These are phyloP conservation scores for Mya arenaria DNA, from an alignment of 1,140 invertebrate species.

Conservation along the genomic window DNA sequence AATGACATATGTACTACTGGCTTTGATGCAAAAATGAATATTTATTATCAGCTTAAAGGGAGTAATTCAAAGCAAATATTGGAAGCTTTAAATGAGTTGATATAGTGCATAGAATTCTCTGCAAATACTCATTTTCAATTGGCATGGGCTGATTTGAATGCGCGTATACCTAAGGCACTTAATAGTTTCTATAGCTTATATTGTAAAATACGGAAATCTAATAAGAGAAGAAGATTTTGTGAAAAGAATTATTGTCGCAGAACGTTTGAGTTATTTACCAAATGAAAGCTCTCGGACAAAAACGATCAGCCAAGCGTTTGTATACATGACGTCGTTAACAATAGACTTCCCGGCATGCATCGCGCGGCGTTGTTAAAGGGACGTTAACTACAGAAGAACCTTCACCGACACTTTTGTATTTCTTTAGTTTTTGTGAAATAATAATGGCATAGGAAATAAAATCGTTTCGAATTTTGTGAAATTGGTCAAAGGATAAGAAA, in stretches of 20 bases:
- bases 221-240: neutral
- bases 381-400: slow-evolving; percentile 16
- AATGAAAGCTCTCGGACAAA: neutral
- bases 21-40: no score
- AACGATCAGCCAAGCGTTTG: slow-evolving; percentile 47
- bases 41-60: no score
- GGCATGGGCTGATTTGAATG: no score
- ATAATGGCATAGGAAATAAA: neutral
- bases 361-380: slow-evolving; percentile 45
- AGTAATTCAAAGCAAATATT: no score
- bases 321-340: slow-evolving; percentile 45
- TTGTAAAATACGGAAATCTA: slow-evolving; percentile 5
- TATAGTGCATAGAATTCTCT: no score
- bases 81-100: no score
- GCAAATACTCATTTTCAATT: no score
- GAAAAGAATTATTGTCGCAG: slow-evolving; percentile 35
- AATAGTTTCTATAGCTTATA: no score
- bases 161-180: no score
- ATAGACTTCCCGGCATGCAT: slow-evolving; percentile 40
- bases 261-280: neutral
- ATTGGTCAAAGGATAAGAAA: neutral
- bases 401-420: neutral
- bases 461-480: neutral
- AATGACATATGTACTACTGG: no score
- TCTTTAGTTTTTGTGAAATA: neutral